phyloP scores from a whole-genome alignment of 2,888 invertebrate genomes.

The Polylopha cassiicola region DNA sequence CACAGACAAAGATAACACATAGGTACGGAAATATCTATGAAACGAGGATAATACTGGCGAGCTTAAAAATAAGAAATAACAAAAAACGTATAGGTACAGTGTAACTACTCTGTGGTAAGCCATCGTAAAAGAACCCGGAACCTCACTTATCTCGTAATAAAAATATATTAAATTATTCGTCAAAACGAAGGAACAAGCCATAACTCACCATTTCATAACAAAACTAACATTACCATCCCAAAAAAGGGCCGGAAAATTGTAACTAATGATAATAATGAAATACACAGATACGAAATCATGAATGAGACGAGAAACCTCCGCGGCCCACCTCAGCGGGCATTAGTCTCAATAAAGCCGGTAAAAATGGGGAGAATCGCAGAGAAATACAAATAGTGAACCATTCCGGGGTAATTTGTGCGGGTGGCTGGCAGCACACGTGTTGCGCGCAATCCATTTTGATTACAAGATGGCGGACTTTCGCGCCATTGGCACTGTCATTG shows the following conservation, averaged over 20 bases:
- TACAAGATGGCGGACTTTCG: conserved; percentile 17
- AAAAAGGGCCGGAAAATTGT: conserved; percentile 10
- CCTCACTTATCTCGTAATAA: no score
- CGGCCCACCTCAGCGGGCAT: conserved; percentile 33
- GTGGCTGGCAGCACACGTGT: conserved; percentile 35
- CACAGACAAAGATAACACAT: no score
- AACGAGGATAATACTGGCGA: no score
- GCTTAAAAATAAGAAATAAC: no score
- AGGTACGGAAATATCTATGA: no score
- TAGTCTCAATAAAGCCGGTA: conserved; percentile 33
- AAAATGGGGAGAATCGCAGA: conserved; percentile 23
- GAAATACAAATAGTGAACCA: conserved; percentile 27
- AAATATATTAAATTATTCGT: no score
- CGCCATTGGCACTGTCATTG: conserved; percentile 12
- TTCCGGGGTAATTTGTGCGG: conserved; percentile 32
- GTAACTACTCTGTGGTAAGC: no score
- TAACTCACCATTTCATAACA: conserved; percentile 4
- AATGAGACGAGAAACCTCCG: conserved; percentile 26
- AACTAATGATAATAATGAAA: conserved; percentile 24
- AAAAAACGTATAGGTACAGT: no score
- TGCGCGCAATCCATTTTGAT: conserved; percentile 26
- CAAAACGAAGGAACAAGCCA: conserved; percentile 1
- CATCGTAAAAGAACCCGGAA: no score
- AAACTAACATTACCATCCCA: conserved; percentile 1
- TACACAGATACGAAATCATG: conserved; percentile 29